Evolutionary conservation across 2,888 invertebrate genomes (phyloP), one percentile per base, ranked within the genome.

Genomic region (Drosophila rellima): DNA sequence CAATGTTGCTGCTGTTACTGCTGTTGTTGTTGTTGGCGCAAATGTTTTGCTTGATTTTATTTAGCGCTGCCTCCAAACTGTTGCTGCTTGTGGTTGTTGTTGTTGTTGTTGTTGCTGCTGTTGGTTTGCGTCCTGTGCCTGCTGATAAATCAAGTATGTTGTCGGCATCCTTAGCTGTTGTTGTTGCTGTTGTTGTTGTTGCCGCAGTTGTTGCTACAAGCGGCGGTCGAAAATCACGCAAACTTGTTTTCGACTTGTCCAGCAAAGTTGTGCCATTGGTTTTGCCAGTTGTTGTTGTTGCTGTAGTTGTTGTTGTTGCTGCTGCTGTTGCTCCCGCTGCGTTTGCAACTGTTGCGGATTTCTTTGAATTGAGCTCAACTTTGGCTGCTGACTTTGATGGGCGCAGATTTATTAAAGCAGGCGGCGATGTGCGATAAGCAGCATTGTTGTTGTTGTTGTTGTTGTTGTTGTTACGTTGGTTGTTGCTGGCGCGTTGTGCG

Each of bases 121-220:
- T 64, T 70, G 69, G 42, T n/a, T 51, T 77, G 68, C 81, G 74
- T 50, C 66, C 72, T 78, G 81, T 40, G 33, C 80, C 81, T 7
- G 83, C 79, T 1, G 94, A 94, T 48, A 94, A 88, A 88, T 94
- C 94, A 59, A 94, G 90, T 18, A 94, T 94, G 29, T 93, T 93
- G 26, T 93, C 94, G 42, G 93, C 94, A 71, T 91, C 91, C 61
- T 91, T 87, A 6, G 79, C 81, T 15, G 81, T 44, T 47, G 66
- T 52, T 61, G 70, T 11, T 76, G 18, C 48, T 50, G 69, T 8
- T 29, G 59, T 13, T 26, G 71, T n/a, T 50, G 45, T 1, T 40
- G 44, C 5, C 55, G 74, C 20, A 51, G 74, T n/a, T 35, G 70
- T 17, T 47, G 74, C 8, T 40, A 45, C 48, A 31, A 54, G 29